These are phyloP conservation scores for Shinisaurus crocodilurus DNA, from an alignment of 2,113 vertebrate genomes.

Conservation along the genomic window DNA sequence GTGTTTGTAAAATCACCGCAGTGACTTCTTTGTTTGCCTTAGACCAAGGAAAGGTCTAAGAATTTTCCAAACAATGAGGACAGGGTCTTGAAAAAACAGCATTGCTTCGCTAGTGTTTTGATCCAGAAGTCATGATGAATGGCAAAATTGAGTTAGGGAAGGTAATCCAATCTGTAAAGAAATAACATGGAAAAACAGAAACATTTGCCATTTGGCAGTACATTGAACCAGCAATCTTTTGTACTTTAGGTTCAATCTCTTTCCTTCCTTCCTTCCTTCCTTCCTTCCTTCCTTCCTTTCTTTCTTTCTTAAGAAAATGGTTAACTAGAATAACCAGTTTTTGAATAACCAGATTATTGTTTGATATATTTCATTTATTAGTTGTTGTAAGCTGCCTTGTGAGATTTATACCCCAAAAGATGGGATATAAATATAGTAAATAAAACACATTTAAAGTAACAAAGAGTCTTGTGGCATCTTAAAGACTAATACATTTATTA, in stretches of 20 bases:
- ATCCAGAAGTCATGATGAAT: slow-evolving; percentile 13
- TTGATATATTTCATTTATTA: neutral
- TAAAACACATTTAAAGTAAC: neutral
- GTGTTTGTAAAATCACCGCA: neutral
- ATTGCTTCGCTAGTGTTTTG: neutral
- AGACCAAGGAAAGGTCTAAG: neutral
- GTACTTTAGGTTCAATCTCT: neutral
- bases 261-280: neutral
- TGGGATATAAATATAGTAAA: neutral
- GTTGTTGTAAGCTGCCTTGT: neutral
- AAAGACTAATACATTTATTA: no score
- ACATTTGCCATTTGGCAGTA: slow-evolving; percentile 19
- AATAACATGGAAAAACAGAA: slow-evolving; percentile 7
- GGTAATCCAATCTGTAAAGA: neutral
- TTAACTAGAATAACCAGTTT: neutral
- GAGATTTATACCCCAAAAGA: neutral
- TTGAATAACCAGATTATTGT: neutral
- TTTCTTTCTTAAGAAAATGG: neutral
- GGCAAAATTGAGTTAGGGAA: slow-evolving; percentile 29
- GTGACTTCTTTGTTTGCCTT: neutral
- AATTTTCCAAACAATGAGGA: neutral
- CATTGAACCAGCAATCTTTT: neutral
- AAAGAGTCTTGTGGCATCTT: neutral
- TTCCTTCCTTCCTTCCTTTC: neutral
- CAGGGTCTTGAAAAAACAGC: neutral